Percentiles rank a stretch among this genome's conserved stretches.
These are phyloP conservation scores for Glyphotaelius pellucidus DNA, from an alignment of 2,888 invertebrate genomes.

Conservation along the genomic window DNA sequence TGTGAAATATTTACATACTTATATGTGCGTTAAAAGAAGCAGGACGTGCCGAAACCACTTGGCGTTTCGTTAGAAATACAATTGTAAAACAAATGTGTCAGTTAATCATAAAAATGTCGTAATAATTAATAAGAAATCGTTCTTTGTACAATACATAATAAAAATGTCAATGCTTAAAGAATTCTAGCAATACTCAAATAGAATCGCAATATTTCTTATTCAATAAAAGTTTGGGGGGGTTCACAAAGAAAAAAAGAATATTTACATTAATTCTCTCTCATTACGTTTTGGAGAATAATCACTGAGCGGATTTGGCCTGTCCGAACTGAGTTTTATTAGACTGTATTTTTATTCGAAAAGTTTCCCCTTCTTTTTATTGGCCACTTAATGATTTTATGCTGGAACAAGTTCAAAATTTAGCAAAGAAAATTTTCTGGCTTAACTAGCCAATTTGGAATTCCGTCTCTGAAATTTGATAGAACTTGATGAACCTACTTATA, in stretches of 20 bases:
- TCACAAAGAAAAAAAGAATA: slow-evolving; percentile 75
- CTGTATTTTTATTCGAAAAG: slow-evolving; percentile 79
- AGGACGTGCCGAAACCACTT: too few species aligned
- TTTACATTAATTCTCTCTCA: slow-evolving; percentile 80
- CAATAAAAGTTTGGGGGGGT: slow-evolving; percentile 54
- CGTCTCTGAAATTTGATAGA: background rate
- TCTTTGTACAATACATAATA: background rate
- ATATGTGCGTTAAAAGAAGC: too few species aligned
- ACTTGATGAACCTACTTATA: background rate
- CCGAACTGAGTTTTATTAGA: slow-evolving; percentile 67
- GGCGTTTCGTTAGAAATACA: too few species aligned
- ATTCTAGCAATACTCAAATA: background rate
- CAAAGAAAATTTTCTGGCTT: slow-evolving; percentile 50
- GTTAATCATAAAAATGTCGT: too few species aligned
- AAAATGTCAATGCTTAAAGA: background rate
- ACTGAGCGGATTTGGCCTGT: slow-evolving; percentile 75
- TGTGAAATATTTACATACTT: too few species aligned
- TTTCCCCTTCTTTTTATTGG: slow-evolving; percentile 76
- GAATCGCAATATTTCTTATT: slow-evolving; percentile 20
- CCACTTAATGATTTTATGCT: slow-evolving; percentile 80
- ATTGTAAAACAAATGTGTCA: too few species aligned
- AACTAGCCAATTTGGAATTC: slow-evolving; percentile 18
- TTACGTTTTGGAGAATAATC: slow-evolving; percentile 80
- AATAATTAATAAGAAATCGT: background rate
- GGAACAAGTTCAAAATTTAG: slow-evolving; percentile 62